phyloP scores from a whole-genome alignment of 30 jellyfish, hydroid and myxozoan genomes.

The Pseudorhiza aurosa region DNA sequence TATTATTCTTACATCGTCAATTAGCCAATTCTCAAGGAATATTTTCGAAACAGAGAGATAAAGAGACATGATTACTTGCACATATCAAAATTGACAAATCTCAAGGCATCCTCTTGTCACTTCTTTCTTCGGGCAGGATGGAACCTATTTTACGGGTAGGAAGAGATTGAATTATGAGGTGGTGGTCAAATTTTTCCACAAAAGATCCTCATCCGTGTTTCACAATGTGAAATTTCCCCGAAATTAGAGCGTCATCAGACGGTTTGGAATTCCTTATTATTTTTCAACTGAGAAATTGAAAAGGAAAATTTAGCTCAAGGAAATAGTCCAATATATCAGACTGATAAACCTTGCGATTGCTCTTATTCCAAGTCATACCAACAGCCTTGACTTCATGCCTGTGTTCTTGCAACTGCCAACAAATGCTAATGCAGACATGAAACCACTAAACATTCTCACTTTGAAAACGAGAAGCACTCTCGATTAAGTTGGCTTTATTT shows the following conservation, averaged over 20 bases:
- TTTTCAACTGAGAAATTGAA: not conserved
- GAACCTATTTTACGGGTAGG: conserved; percentile 12
- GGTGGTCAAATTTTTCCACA: conserved; percentile 6
- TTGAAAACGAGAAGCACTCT: too few relatives aligned
- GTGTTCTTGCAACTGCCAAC: too few relatives aligned
- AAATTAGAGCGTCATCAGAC: conserved; percentile 1
- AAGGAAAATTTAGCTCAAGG: conserved; percentile 20
- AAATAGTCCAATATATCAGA: conserved; percentile 16
- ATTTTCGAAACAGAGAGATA: not conserved
- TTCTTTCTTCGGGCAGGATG: conserved; percentile 11
- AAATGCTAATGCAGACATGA: too few relatives aligned
- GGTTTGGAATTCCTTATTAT: conserved; percentile 18
- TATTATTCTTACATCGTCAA: too few relatives aligned
- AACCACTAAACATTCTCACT: too few relatives aligned
- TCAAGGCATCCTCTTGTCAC: not conserved
- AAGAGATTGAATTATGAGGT: conserved; percentile 3
- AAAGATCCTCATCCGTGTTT: conserved; percentile 16
- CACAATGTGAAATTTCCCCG: conserved; percentile 13
- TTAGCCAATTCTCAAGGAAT: not conserved
- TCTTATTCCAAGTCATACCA: too few relatives aligned
- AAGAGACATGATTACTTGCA: not conserved
- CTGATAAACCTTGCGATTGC: not conserved
- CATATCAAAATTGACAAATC: not conserved
- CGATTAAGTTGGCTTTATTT: too few relatives aligned
- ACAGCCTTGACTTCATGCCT: too few relatives aligned